Conservation (phyloP, 2,888 invertebrate species). For the Charanyca ferruginea region DNA sequence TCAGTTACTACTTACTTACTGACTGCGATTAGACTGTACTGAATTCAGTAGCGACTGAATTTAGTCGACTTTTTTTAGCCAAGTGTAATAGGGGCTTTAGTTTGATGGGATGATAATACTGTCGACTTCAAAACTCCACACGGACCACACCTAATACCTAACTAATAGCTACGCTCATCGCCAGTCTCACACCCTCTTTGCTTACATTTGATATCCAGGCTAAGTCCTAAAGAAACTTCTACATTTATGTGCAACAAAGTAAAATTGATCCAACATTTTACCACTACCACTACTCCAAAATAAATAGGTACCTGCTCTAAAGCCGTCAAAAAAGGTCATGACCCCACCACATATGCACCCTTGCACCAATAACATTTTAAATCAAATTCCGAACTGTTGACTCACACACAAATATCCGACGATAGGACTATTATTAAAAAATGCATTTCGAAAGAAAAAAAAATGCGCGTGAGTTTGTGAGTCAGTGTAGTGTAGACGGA, state of each 20-base stretch:
- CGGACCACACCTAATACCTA: too few species aligned
- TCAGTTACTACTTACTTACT: too few species aligned
- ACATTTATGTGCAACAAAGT: background rate
- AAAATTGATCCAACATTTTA: background rate
- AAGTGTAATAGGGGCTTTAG: too few species aligned
- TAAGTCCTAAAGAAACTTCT: background rate
- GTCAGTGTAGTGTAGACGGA: conserved; percentile 66
- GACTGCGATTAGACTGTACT: too few species aligned
- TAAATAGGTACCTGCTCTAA: conserved; percentile 16
- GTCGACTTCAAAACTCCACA: background rate
- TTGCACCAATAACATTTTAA: conserved; percentile 50
- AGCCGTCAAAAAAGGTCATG: conserved; percentile 55
- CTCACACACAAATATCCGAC: conserved; percentile 54
- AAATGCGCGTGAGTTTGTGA: conserved; percentile 75
- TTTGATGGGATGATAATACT: background rate
- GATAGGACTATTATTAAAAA: conserved; percentile 60
- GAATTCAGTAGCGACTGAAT: too few species aligned
- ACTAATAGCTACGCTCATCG: background rate
- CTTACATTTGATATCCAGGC: background rate
- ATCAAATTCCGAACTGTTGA: conserved; percentile 63
- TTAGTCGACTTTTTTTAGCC: too few species aligned
- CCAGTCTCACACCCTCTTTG: background rate
- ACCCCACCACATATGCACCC: conserved; percentile 56
- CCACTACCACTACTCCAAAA: background rate
- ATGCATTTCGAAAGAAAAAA: conserved; percentile 61